Conservation (phyloP, 2,888 invertebrate species). For the Heliconius sara region DNA sequence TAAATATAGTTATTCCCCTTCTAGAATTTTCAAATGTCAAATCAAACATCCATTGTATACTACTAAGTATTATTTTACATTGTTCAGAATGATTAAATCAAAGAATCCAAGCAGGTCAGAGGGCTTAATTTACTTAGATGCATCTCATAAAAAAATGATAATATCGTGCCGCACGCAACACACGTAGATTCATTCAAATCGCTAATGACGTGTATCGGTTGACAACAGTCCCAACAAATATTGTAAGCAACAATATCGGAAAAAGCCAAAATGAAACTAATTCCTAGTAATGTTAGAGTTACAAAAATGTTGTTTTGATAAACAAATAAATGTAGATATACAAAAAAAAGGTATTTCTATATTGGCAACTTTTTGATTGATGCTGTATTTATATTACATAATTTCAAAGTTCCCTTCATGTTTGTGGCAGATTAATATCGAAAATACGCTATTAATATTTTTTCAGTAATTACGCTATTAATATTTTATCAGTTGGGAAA, state of each 20-base stretch:
- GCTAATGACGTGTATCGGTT: constrained; percentile 72
- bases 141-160: constrained; percentile 22
- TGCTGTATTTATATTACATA: constrained; percentile 32
- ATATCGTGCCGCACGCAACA: constrained; percentile 73
- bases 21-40: too few species aligned
- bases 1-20: too few species aligned
- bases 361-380: constrained; percentile 35
- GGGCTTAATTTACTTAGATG: background rate
- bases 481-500: background rate
- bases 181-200: constrained; percentile 78
- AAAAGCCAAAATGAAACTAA: constrained; percentile 9
- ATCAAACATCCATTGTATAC: background rate
- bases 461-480: background rate
- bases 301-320: constrained; percentile 1
- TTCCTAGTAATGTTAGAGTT: constrained; percentile 9
- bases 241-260: background rate
- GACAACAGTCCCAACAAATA: constrained; percentile 57
- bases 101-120: background rate
- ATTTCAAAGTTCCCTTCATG: constrained; percentile 28
- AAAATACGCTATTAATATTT: background rate
- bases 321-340: background rate
- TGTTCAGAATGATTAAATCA: background rate
- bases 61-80: background rate
- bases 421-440: background rate
- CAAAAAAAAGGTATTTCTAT: constrained; percentile 21